phyloP scores from a whole-genome alignment of 2,888 invertebrate species.

The Tetrapedia diversipes region DNA sequence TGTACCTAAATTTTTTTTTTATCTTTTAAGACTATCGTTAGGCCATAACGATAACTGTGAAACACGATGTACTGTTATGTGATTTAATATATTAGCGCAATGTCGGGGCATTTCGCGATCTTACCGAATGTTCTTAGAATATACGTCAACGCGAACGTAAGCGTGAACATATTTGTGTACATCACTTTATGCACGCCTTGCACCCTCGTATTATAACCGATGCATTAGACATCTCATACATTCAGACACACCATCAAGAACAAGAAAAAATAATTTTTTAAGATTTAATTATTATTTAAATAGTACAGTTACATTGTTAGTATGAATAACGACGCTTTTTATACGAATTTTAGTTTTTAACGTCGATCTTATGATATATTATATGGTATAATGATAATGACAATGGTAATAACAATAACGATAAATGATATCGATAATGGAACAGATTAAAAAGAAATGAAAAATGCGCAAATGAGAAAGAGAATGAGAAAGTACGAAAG shows the following conservation, averaged over 20 bases:
- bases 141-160: conserved; percentile 29
- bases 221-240: conserved; percentile 69
- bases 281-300: conserved; percentile 79
- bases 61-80: neutral
- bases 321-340: conserved; percentile 82
- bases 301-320: conserved; percentile 79
- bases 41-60: neutral
- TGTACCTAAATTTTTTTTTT: conserved; percentile 4
- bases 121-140: conserved; percentile 57
- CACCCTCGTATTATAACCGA: conserved; percentile 67
- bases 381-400: conserved; percentile 76
- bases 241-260: conserved; percentile 64
- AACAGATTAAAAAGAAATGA: conserved; percentile 59
- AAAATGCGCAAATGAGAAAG: conserved; percentile 48
- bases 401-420: conserved; percentile 74
- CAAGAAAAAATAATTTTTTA: conserved; percentile 79
- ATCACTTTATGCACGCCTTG: conserved; percentile 61
- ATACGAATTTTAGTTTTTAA: conserved; percentile 82
- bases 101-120: conserved; percentile 69
- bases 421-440: conserved; percentile 73
- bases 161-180: conserved; percentile 39
- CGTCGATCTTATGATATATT: conserved; percentile 79
- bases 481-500: conserved; percentile 29
- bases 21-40: conserved; percentile 20
- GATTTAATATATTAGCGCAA: conserved; percentile 49